These are phyloP conservation scores for Cuculus canorus DNA, from an alignment of 2,797 vertebrate genomes.

Conservation along the genomic window DNA sequence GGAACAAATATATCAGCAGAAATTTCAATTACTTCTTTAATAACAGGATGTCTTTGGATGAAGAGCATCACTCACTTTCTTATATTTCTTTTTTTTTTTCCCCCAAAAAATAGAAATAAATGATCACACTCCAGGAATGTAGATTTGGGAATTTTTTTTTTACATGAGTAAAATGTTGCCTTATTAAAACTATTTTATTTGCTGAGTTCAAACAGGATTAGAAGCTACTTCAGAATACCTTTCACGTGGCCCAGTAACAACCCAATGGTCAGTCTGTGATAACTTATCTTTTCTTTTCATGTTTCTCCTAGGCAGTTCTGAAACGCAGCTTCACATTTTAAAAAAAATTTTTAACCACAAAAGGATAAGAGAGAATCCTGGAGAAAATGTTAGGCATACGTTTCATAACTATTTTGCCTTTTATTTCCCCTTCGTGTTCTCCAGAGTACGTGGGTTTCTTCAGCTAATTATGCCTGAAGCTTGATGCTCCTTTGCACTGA, in stretches of 20 bases:
- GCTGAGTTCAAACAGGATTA: not conserved
- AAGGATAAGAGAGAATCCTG: not conserved
- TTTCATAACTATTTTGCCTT: not conserved
- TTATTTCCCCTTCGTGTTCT: not conserved
- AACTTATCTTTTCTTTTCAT: not conserved
- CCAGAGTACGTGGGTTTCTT: not conserved
- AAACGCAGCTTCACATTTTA: too few relatives aligned
- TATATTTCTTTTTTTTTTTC: fast-evolving
- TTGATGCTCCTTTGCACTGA: not conserved
- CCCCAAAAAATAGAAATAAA: not conserved
- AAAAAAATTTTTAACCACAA: not conserved
- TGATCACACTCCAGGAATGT: not conserved
- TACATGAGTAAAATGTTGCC: not conserved
- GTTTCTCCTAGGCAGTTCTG: not conserved
- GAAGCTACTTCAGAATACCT: not conserved
- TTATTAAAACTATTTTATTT: not conserved
- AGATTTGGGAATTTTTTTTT: not conserved
- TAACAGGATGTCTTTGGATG: not conserved
- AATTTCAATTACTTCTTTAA: not conserved
- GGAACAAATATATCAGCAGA: not conserved
- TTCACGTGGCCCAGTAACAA: not conserved
- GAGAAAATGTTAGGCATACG: not conserved
- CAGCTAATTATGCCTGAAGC: not conserved
- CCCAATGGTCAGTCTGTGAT: not conserved
- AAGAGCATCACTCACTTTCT: not conserved